A percentile compares a stretch with the other conserved stretches of the same genome.
These are phyloP conservation scores for Furcula furcula DNA, from an alignment of 2,888 invertebrate genomes.

Conservation along the genomic window DNA sequence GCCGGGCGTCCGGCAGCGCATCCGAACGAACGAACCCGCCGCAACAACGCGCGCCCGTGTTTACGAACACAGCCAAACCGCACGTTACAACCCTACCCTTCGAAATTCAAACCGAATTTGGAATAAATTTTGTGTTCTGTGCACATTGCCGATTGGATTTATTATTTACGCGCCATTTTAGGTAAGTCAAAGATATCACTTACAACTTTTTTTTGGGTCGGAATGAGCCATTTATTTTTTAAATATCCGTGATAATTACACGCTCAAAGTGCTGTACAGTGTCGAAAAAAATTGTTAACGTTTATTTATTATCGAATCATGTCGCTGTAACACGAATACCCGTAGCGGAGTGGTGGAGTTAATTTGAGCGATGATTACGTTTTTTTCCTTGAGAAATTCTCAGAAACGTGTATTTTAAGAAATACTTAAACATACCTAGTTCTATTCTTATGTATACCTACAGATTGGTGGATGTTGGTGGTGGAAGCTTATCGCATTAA, in stretches of 20 bases:
- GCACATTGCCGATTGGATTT: conserved; percentile 27
- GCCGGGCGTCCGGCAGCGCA: conserved; percentile 74
- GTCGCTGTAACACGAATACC: not conserved
- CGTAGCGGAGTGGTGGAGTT: conserved; percentile 1
- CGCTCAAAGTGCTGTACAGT: not conserved
- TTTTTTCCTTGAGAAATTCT: conserved; percentile 2
- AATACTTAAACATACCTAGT: not conserved
- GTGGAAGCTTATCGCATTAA: no score
- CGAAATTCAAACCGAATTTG: conserved; percentile 8
- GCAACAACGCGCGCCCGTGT: conserved; percentile 62
- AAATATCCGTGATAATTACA: not conserved
- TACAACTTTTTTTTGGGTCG: no score
- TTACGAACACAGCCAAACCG: conserved; percentile 55
- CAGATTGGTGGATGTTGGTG: no score
- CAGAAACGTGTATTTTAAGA: conserved; percentile 2
- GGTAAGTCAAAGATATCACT: conserved; percentile 27
- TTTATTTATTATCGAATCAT: not conserved
- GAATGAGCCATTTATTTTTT: no score
- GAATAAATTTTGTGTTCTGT: conserved; percentile 31
- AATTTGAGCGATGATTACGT: conserved; percentile 2
- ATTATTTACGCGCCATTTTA: conserved; percentile 8
- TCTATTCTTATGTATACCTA: no score
- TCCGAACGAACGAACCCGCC: conserved; percentile 74
- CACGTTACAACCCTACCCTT: conserved; percentile 30
- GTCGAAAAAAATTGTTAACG: not conserved